These are phyloP conservation scores for Lampris incognitus DNA, from an alignment of 2,113 vertebrate genomes.

Conservation along the genomic window DNA sequence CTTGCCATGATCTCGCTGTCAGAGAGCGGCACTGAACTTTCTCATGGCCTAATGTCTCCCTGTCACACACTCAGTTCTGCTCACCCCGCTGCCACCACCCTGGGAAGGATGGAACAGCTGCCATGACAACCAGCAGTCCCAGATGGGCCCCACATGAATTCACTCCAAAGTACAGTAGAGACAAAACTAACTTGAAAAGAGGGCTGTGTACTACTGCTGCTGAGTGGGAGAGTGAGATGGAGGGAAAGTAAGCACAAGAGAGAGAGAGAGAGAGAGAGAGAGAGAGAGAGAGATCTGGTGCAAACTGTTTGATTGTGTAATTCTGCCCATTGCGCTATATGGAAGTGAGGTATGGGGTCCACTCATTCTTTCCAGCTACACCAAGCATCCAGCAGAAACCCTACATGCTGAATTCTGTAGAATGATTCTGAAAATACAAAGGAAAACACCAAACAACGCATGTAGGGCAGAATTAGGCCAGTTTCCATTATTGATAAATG, in stretches of 20 bases:
- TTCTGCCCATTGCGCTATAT: too few relatives aligned
- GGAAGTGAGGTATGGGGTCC: too few relatives aligned
- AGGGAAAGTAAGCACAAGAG: slow-evolving; percentile 15
- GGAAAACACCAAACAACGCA: too few relatives aligned
- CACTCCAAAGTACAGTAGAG: slow-evolving; percentile 68
- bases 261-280: slow-evolving; percentile 7
- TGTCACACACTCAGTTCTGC: slow-evolving; percentile 45
- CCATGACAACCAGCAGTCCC: slow-evolving; percentile 74
- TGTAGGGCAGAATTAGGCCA: too few relatives aligned
- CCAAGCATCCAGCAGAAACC: too few relatives aligned
- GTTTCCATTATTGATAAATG: too few relatives aligned
- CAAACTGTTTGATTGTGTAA: too few relatives aligned
- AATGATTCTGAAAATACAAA: too few relatives aligned
- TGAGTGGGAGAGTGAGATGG: slow-evolving; percentile 29
- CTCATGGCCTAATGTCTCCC: slow-evolving; percentile 72
- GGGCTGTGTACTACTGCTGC: slow-evolving; percentile 36
- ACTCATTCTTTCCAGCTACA: too few relatives aligned
- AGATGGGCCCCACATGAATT: slow-evolving; percentile 60
- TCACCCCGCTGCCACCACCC: slow-evolving; percentile 37
- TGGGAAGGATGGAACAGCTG: slow-evolving; percentile 66
- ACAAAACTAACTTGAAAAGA: slow-evolving; percentile 49
- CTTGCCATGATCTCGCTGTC: slow-evolving; percentile 42
- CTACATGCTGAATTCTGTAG: too few relatives aligned
- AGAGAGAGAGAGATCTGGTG: slow-evolving; percentile 14
- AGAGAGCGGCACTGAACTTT: slow-evolving; percentile 71